Percentiles rank a stretch among this genome's conserved stretches.
Conservation (phyloP, 2,113 vertebrate genomes). For the Physeter macrocephalus region DNA sequence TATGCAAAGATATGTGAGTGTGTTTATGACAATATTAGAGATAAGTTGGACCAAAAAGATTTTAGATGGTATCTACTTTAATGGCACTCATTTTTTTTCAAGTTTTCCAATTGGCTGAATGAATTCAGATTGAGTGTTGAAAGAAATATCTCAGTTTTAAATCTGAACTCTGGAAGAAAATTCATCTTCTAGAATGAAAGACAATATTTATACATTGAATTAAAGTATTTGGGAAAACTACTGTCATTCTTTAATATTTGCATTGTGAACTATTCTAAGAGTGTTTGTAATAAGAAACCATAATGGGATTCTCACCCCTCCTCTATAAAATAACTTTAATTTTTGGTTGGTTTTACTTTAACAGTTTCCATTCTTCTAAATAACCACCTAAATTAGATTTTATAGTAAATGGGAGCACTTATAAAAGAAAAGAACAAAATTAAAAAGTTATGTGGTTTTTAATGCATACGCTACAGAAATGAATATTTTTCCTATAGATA, state of each 20-base stretch:
- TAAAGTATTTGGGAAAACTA: background rate
- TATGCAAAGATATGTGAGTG: background rate
- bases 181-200: background rate
- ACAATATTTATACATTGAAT: background rate
- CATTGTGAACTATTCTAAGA: background rate
- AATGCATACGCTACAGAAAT: background rate
- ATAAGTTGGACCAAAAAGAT: background rate
- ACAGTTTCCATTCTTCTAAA: slow-evolving; percentile 21
- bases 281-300: background rate
- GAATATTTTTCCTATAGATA: background rate
- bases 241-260: background rate
- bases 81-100: background rate
- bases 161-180: background rate
- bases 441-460: slow-evolving; percentile 15
- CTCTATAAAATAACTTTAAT: background rate
- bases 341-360: slow-evolving; percentile 44
- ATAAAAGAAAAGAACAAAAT: slow-evolving; percentile 14
- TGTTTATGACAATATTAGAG: background rate
- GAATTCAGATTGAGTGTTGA: background rate
- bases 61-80: background rate
- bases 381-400: slow-evolving; percentile 38
- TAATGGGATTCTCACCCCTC: background rate
- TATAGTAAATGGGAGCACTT: background rate
- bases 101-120: background rate
- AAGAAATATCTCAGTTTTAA: slow-evolving; percentile 15